These are phyloP conservation scores for Drosophila mimetica DNA, from an alignment of 2,888 invertebrate genomes.

Conservation along the genomic window DNA sequence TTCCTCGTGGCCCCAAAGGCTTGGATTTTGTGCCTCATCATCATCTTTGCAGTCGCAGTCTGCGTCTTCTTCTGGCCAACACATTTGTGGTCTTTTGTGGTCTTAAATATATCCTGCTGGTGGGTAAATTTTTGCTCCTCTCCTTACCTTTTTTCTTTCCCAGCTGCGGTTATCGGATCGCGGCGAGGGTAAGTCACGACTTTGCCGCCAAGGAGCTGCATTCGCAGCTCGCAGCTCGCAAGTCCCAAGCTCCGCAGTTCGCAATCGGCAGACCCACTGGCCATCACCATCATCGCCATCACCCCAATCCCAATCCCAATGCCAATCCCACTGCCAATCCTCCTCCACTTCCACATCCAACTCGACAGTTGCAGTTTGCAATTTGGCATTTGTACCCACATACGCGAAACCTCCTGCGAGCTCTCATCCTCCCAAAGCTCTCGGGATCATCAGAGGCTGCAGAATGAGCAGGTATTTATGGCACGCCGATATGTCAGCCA, in stretches of 20 bases:
- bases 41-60: conserved; percentile 24
- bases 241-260: background rate
- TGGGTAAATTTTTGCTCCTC: conserved; percentile 74
- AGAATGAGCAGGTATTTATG: background rate
- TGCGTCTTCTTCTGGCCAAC: conserved; percentile 47
- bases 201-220: conserved; percentile 65
- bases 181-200: conserved; percentile 81
- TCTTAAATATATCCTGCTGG: conserved; percentile 84
- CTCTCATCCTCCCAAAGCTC: conserved; percentile 17
- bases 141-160: background rate
- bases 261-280: conserved; percentile 17
- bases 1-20: conserved; percentile 17
- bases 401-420: conserved; percentile 4
- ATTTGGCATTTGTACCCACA: conserved; percentile 31
- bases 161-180: conserved; percentile 79
- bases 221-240: background rate
- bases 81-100: conserved; percentile 76
- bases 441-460: background rate
- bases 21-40: conserved; percentile 55
- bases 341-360: too few species aligned
- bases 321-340: background rate
- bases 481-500: background rate
- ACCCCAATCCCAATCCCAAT: background rate
- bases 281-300: conserved; percentile 10
- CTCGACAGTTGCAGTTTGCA: conserved; percentile 24